Evolutionary conservation across 1,140 invertebrate species (phyloP).

Genomic region (Drosophila persimilis): DNA sequence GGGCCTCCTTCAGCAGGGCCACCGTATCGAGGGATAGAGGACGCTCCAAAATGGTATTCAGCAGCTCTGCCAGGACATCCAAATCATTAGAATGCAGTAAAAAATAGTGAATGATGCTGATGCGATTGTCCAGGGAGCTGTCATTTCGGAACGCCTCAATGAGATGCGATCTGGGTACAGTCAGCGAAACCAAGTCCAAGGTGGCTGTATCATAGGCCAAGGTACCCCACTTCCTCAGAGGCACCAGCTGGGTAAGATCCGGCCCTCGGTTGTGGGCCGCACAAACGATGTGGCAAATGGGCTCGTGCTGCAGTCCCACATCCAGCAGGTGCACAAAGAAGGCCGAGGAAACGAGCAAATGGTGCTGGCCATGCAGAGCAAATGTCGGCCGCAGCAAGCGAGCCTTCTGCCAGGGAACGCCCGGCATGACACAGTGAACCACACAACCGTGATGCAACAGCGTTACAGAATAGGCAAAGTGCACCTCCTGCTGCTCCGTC

Average conservation of each 20-base stretch:
- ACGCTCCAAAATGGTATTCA: constrained; percentile 78
- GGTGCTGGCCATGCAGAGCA: constrained; percentile 88
- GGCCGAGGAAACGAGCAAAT: constrained; percentile 90
- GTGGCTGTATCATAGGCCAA: constrained; percentile 87
- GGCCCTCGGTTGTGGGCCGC: constrained; percentile 84
- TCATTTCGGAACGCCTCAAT: constrained; percentile 88
- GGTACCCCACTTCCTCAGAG: constrained; percentile 85
- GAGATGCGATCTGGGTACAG: constrained; percentile 86
- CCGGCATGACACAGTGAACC: constrained; percentile 91
- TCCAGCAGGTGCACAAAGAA: constrained; percentile 92
- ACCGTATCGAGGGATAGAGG: constrained; percentile 78
- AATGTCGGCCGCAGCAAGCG: constrained; percentile 90
- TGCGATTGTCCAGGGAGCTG: constrained; percentile 86
- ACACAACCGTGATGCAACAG: constrained; percentile 92
- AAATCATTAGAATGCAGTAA: constrained; percentile 89
- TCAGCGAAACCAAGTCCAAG: constrained; percentile 87
- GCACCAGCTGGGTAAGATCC: constrained; percentile 86
- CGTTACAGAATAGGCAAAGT: constrained; percentile 92
- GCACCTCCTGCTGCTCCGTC: constrained; percentile 87
- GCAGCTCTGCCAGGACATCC: constrained; percentile 86
- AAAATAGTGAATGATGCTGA: constrained; percentile 91
- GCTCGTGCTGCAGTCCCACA: constrained; percentile 90
- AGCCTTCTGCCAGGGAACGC: constrained; percentile 89
- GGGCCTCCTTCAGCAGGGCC: constrained; percentile 89
- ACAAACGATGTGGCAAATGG: constrained; percentile 90